A percentile compares a stretch with the other conserved stretches of the same genome.
phyloP scores from a whole-genome alignment of 2,888 invertebrate species.

The Morpho deidamia region DNA sequence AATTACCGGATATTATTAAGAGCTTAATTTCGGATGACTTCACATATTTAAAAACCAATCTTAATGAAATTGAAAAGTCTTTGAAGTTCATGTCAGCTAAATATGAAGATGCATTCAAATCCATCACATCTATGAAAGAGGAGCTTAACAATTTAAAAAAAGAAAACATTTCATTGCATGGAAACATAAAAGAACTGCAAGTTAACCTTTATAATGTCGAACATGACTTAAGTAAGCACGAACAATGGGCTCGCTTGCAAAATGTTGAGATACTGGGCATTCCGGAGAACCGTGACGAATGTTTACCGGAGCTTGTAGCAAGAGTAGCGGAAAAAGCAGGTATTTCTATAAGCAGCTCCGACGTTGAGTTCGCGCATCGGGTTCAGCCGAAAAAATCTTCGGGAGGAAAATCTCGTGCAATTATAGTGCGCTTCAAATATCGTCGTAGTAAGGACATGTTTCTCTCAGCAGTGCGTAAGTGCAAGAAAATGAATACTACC shows the following conservation, averaged over 20 bases:
- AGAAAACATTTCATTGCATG: neutral
- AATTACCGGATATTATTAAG: neutral
- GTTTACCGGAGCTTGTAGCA: neutral
- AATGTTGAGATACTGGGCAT: neutral
- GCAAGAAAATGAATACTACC: neutral
- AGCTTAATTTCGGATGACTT: neutral
- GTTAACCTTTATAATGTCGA: neutral
- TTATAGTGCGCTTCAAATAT: neutral
- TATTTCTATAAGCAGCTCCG: neutral
- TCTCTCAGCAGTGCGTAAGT: neutral
- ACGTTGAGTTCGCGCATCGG: neutral
- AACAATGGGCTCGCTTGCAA: constrained; percentile 1
- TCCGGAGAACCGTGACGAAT: neutral
- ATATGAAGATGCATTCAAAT: neutral
- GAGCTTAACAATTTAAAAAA: neutral
- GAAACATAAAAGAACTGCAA: neutral
- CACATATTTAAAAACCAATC: neutral
- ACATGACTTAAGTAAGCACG: neutral
- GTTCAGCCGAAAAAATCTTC: neutral
- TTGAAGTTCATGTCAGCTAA: neutral
- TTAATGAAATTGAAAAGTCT: constrained; percentile 4
- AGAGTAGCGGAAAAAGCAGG: neutral
- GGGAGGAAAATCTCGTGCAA: neutral
- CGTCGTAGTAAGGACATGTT: neutral
- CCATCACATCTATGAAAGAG: neutral